Conservation (phyloP, 2,113 vertebrate genomes). For the Echinops telfairi region DNA sequence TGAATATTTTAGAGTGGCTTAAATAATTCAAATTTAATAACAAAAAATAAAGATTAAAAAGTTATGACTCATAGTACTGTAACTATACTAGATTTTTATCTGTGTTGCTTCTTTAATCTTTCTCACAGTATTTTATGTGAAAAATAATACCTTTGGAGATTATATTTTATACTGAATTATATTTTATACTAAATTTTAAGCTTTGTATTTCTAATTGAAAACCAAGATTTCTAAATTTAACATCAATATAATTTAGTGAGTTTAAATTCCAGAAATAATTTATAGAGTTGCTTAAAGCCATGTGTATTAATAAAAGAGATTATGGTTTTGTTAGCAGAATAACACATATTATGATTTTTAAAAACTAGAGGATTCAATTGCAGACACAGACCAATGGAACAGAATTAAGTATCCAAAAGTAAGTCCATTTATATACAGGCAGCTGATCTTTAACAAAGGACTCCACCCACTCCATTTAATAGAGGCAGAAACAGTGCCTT, state of each 20-base stretch:
- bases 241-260: not conserved
- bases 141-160: not conserved
- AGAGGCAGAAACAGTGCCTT: too few species aligned
- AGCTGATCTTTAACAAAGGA: too few species aligned
- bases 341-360: not conserved
- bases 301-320: slow-evolving; percentile 3
- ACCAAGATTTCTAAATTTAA: not conserved
- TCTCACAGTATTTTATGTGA: not conserved
- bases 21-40: slow-evolving; percentile 10
- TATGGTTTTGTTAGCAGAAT: not conserved
- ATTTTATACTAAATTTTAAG: not conserved
- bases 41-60: not conserved
- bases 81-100: not conserved
- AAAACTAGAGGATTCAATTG: not conserved
- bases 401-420: too few species aligned
- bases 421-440: too few species aligned
- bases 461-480: too few species aligned
- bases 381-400: too few species aligned
- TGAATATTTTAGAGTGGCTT: not conserved
- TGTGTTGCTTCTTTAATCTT: not conserved
- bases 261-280: slow-evolving; percentile 39
- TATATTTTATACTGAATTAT: not conserved
- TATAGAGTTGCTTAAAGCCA: not conserved
- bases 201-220: not conserved
- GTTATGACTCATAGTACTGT: not conserved